phyloP scores from a whole-genome alignment of 2,113 vertebrate genomes.

The Takifugu flavidus region DNA sequence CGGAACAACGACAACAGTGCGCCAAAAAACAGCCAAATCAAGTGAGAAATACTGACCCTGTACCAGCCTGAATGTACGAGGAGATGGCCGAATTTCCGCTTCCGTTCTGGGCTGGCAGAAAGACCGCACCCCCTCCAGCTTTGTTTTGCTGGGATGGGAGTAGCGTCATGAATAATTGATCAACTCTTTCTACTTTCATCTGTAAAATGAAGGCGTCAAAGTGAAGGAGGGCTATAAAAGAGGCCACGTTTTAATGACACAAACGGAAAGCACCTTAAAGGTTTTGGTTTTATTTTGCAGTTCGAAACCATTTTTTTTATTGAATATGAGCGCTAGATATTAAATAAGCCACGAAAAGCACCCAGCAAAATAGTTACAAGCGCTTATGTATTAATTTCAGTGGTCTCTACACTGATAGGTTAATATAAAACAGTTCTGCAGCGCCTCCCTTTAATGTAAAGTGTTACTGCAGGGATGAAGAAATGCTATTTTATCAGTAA shows the following conservation, averaged over 20 bases:
- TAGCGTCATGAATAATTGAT: constrained; percentile 46
- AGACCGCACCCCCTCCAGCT: constrained; percentile 72
- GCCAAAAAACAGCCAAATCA: constrained; percentile 42
- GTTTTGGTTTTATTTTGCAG: not conserved
- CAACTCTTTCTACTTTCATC: no score
- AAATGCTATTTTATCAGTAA: no score
- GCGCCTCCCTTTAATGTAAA: no score
- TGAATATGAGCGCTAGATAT: no score
- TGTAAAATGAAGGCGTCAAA: not conserved
- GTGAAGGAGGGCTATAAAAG: not conserved
- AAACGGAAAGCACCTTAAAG: not conserved
- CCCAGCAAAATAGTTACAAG: no score
- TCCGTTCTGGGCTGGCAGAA: constrained; percentile 66
- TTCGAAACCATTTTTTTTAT: no score
- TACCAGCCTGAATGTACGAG: constrained; percentile 68
- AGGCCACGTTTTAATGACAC: no score
- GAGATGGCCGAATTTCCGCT: constrained; percentile 83
- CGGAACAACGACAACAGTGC: constrained; percentile 8
- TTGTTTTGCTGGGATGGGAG: constrained; percentile 46
- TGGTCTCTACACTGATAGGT: no score
- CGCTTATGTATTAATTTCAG: no score
- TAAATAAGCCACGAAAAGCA: no score
- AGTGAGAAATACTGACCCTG: constrained; percentile 74
- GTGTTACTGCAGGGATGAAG: no score
- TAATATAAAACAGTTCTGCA: no score